Evolutionary conservation across 64 coral and sea anemone genomes (phyloP).

Genomic region (Actinia tenebrosa): DNA sequence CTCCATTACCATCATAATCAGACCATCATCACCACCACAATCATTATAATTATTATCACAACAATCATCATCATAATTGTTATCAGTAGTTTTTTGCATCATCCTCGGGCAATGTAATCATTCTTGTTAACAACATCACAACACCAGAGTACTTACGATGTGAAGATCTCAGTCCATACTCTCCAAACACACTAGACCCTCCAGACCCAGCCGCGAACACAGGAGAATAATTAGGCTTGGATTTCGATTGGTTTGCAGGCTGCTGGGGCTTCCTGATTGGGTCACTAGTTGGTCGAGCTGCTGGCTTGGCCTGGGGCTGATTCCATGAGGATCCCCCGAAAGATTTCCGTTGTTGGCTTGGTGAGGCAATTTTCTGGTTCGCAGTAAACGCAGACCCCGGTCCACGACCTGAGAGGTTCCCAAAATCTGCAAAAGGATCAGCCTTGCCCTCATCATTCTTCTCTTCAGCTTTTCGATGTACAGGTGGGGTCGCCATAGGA

Average conservation of each 20-base stretch:
- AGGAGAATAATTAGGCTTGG: slow-evolving; percentile 70
- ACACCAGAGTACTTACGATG: slow-evolving; percentile 13
- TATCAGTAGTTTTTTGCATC: not conserved
- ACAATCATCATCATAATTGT: not conserved
- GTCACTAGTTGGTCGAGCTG: not conserved
- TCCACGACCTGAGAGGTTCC: slow-evolving; percentile 17
- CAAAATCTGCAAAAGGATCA: slow-evolving; percentile 76
- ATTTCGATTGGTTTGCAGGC: slow-evolving; percentile 21
- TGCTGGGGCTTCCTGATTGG: not conserved
- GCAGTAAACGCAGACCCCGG: not conserved
- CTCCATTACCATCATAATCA: too few species aligned
- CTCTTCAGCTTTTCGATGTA: not conserved
- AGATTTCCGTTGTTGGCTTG: slow-evolving; percentile 1
- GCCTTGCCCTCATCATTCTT: not conserved
- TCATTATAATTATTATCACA: not conserved
- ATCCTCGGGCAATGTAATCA: not conserved
- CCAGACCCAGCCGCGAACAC: slow-evolving; percentile 32
- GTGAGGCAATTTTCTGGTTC: not conserved
- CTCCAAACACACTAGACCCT: slow-evolving; percentile 67
- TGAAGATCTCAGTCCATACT: slow-evolving; percentile 61
- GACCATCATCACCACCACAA: not conserved
- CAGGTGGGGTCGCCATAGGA: slow-evolving; percentile 8
- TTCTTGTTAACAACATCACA: not conserved
- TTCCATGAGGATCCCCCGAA: slow-evolving; percentile 16
- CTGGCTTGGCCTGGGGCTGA: not conserved